Evolutionary conservation across 2,888 invertebrate genomes (phyloP), one percentile per base, ranked within the genome.

Genomic region (Epirrhoe tristata): DNA sequence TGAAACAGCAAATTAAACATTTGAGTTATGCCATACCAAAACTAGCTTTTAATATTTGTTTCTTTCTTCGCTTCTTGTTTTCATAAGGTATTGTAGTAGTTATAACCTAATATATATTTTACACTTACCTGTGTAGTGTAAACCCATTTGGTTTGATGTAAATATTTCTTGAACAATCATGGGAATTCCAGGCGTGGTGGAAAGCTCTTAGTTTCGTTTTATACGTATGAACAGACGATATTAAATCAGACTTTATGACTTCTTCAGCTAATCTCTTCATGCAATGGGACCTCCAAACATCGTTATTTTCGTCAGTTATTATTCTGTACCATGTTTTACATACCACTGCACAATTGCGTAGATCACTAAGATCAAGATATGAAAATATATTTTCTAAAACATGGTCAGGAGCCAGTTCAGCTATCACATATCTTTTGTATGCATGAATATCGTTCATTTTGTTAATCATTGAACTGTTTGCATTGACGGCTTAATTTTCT

Each of bases 131-230:
- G 94, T 99, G 99, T 79, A 99, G 94, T 17, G 99, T 99, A 87
- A 99, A 99, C 73, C 98, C 99, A 93, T 98, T 99, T 32, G 98
- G 96, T 93, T 98, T 99, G 62, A 99, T 97, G 88, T 98, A 99
- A 85, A 99, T 97, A 93, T 99, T 99, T 84, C 98, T 95, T 58
- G 99, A 99, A 87, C 99, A 98, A 88, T 99, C 99, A 86, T 97
- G 96, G 8, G 98, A 98, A 90, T 98, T 99, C 99, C 99, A 99
- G 0, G 99, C 97, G 90, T 98, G 98, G 85, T 96, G 96, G 89
- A 96, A 98, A 12, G 99, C 99, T 80, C 98, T 95, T 73, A 99
- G 94, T 94, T 99, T 99, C 31, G 98, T 96, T 94, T 98, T 99
- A 85, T 97, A 98, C 5, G 98, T 97, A 64, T 97, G 96, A 75